Conservation (phyloP, 2,113 vertebrate species). For the Macroglossus sobrinus region DNA sequence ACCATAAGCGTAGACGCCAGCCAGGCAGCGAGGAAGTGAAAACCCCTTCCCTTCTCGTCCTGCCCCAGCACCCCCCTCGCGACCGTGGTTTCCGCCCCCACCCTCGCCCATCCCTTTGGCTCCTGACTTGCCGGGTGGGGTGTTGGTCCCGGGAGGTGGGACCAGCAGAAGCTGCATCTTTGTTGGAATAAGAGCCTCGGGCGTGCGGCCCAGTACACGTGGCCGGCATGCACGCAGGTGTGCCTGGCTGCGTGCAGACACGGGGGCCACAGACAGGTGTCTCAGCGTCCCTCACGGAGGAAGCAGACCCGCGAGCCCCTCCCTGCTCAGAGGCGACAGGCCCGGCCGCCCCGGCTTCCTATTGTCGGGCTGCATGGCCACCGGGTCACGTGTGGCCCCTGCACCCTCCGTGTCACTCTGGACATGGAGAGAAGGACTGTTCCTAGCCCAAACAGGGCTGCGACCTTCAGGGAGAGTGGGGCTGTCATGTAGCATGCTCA, state of each 20-base stretch:
- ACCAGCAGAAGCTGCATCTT: rapidly evolving
- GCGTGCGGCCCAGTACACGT: rapidly evolving
- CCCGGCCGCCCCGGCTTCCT: not conserved
- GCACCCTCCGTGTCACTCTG: not conserved
- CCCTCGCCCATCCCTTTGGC: not conserved
- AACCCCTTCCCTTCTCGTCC: not conserved
- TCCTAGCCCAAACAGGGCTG: constrained; percentile 55
- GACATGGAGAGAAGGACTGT: constrained; percentile 54
- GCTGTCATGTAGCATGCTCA: not conserved
- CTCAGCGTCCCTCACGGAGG: rapidly evolving
- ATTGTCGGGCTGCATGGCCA: not conserved
- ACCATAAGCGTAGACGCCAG: not conserved
- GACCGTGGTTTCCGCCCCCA: not conserved
- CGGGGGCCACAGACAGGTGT: rapidly evolving
- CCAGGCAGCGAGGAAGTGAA: not conserved
- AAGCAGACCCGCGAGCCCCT: rapidly evolving
- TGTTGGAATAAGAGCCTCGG: rapidly evolving
- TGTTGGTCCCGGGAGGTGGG: rapidly evolving
- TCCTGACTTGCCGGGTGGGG: not conserved
- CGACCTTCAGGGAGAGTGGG: not conserved
- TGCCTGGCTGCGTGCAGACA: rapidly evolving
- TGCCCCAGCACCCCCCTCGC: not conserved
- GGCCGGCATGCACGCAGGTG: rapidly evolving
- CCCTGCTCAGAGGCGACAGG: not conserved
- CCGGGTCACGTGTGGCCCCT: not conserved